A percentile compares a stretch with the other conserved stretches of the same genome.
These are phyloP conservation scores for Phyllotreta striolata DNA, from an alignment of 2,888 invertebrate species.

Conservation along the genomic window DNA sequence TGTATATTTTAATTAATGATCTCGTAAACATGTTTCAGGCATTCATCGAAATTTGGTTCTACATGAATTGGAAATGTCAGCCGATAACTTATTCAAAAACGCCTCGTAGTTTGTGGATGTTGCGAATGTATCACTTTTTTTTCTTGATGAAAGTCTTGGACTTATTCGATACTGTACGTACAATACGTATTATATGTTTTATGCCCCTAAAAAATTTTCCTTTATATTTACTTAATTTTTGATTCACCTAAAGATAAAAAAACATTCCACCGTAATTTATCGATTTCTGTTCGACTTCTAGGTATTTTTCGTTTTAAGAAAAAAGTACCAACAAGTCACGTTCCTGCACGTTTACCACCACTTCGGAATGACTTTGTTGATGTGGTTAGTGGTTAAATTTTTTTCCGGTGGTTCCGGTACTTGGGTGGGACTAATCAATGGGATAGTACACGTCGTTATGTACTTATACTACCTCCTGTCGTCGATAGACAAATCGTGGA, in stretches of 20 bases:
- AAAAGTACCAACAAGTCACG: constrained; percentile 88
- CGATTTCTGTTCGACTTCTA: constrained; percentile 53
- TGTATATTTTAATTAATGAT: background rate
- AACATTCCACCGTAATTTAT: background rate
- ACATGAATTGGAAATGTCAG: constrained; percentile 91
- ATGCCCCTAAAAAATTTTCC: no score
- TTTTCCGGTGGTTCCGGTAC: constrained; percentile 75
- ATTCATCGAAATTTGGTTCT: background rate
- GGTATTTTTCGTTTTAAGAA: constrained; percentile 90
- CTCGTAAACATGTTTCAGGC: constrained; percentile 1
- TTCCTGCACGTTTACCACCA: constrained; percentile 95
- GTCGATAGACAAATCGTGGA: constrained; percentile 74
- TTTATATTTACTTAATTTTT: no score
- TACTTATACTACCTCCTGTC: constrained; percentile 82
- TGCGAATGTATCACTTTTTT: constrained; percentile 70
- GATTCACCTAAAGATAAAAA: background rate
- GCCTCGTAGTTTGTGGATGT: constrained; percentile 68
- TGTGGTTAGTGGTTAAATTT: constrained; percentile 92
- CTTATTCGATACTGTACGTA: constrained; percentile 76
- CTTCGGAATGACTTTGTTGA: constrained; percentile 92
- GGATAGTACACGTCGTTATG: constrained; percentile 82
- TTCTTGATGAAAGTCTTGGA: constrained; percentile 77
- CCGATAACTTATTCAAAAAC: constrained; percentile 71
- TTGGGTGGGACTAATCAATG: constrained; percentile 76
- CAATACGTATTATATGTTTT: constrained; percentile 62